Evolutionary conservation across 2,113 vertebrate genomes (phyloP), one percentile per base, ranked within the genome.

Genomic region (Pseudois nayaur): DNA sequence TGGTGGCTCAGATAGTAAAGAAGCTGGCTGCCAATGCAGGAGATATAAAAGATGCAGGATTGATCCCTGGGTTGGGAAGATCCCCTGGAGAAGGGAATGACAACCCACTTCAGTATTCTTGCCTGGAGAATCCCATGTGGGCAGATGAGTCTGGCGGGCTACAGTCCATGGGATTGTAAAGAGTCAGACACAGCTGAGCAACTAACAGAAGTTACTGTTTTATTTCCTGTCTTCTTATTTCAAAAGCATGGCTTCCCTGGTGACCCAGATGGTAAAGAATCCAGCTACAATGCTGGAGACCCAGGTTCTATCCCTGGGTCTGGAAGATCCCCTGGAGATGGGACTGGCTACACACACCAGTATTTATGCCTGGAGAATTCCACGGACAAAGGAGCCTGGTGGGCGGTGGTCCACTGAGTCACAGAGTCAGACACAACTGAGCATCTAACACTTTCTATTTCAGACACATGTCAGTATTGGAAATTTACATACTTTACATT

Each of bases 11-110:
- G 64, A 71, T 71, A 71, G n/a, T 36, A 71, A 36, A 21, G 64
- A 36, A 36, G 19, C 19, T 0, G 0, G 8, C 19, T 36, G 19
- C 64, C n/a, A 36, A 1, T 12, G n/a, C n/a, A 36, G 64, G 64
- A 71, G 4, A 71, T 71, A 21, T 10, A 21, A 71, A 71, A 71
- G n/a, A 71, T 71, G n/a, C n/a, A 71, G n/a, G 64, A 71, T 23
- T 12, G 17, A 11, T 23, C 64, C 64, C 19, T 23, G 64, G 9
- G n/a, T 71, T 36, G n/a, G 64, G 19, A 71, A 36, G 17, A 36
- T 71, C 4, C 64, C 2, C n/a, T 23, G 9, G n/a, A 71, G 64
- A 36, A 71, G n/a, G n/a, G 19, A 71, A 36, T 71, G n/a, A 9
- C n/a, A 71, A 23, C n/a, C n/a, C n/a, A 36, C 19, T 71, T 36